Evolutionary conservation across 2,888 invertebrate species (phyloP), one percentile per base, ranked within the genome.

Genomic region (Cheilosia soror): DNA sequence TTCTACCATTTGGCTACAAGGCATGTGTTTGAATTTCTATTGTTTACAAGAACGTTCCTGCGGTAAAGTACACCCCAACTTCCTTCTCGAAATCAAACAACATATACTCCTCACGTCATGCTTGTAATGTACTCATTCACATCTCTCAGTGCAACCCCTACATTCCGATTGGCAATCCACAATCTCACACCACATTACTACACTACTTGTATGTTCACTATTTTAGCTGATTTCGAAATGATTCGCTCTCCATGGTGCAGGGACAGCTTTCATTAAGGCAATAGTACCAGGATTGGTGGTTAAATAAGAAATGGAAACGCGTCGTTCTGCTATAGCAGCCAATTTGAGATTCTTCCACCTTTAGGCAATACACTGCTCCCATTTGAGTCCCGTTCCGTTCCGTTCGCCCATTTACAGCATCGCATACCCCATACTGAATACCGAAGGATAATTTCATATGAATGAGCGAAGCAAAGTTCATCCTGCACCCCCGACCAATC

Each of bases 361-460:
- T 68, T 9, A 62, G 85, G 85, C 81, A 58, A 29, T 71, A 40
- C 20, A 44, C 13, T 62, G 83, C 51, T 63, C 83, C 63, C 53
- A 63, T 78, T 77, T 47, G 13, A 11, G 47, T 20, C 15, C 42
- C 9, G 51, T 42, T 58, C 31, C 55, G 9, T 13, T 47, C 55
- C 20, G 49, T 71, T 72, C 76, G 76, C 71, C 51, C 81, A 68
- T 85, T 77, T 79, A 58, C 72, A 65, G 49, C 40, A 53, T 63
- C 27, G 33, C 20, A 47, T 2, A 5, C 37, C 27, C 68, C 25
- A 76, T 49, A 53, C 44, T 20, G 75, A 75, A 63, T 31, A 82
- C 72, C 55, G 81, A 68, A 72, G 81, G 81, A 71, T 85, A 76
- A 85, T 85, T 85, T 81, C 71, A 77, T 85, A 85, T 85, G 76